A percentile compares a stretch with the other conserved stretches of the same genome.
Evolutionary conservation across 53 echinoderm and acorn worm genomes (phyloP).

Genomic region (Crossaster papposus): DNA sequence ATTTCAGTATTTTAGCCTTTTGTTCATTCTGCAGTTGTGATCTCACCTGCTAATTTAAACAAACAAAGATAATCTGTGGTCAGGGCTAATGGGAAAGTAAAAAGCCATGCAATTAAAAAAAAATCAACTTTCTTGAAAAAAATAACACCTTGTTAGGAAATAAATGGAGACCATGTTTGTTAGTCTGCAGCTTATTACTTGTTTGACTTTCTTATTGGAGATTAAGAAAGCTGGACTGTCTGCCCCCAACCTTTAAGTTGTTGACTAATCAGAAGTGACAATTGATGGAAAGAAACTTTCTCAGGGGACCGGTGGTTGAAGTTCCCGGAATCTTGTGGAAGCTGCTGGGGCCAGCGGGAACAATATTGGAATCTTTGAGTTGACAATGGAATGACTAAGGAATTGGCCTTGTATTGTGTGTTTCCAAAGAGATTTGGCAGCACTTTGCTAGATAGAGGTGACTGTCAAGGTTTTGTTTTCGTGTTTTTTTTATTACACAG

Average conservation of each 20-base stretch:
- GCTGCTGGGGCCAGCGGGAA: neutral
- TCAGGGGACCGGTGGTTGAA: neutral
- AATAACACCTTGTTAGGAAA: neutral
- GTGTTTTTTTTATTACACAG: no score
- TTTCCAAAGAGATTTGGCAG: no score
- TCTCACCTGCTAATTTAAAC: neutral
- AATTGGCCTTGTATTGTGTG: conserved; percentile 5
- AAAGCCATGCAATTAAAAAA: conserved; percentile 23
- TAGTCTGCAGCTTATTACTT: neutral
- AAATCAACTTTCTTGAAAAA: neutral
- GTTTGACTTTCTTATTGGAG: neutral
- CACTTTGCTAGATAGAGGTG: no score
- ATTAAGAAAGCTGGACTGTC: neutral
- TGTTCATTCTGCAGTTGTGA: neutral
- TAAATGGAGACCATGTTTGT: neutral
- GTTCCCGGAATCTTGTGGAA: neutral
- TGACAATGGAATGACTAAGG: neutral
- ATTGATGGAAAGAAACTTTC: neutral
- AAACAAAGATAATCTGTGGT: conserved; percentile 12
- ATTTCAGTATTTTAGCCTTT: neutral
- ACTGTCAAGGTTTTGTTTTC: no score
- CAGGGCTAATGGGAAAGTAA: neutral
- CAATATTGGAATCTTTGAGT: neutral
- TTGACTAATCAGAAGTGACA: conserved; percentile 12
- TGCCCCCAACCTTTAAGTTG: neutral